Percentiles rank a stretch among this genome's conserved stretches.
Evolutionary conservation across 2,113 vertebrate species (phyloP).

Genomic region (Protobothrops mucrosquamatus): DNA sequence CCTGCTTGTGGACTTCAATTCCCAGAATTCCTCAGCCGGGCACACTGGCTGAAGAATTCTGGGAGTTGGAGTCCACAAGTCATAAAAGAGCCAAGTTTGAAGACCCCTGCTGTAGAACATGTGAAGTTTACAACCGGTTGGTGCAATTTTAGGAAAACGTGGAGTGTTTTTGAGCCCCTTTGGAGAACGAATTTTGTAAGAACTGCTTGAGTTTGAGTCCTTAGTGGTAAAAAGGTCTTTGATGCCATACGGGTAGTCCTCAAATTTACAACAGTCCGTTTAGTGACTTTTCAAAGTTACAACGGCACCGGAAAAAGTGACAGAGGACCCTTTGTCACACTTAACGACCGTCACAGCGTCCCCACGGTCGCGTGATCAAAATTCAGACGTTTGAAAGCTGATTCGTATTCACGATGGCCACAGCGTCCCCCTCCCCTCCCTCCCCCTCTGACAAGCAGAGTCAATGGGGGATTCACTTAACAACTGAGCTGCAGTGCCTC

Average conservation of each 20-base stretch:
- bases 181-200: neutral
- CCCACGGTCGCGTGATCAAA: neutral
- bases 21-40: too few relatives aligned
- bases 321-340: too few relatives aligned
- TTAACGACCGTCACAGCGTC: neutral
- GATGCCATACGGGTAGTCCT: neutral
- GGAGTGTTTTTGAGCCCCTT: neutral
- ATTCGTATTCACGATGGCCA: neutral
- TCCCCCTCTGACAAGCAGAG: too few relatives aligned
- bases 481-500: fast-evolving
- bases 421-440: too few relatives aligned
- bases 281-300: neutral
- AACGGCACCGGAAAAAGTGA: neutral
- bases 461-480: neutral
- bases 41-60: too few relatives aligned
- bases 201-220: neutral
- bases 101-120: neutral
- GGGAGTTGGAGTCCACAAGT: too few relatives aligned
- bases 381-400: neutral
- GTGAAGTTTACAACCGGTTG: neutral
- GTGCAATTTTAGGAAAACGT: neutral
- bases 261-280: neutral
- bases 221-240: neutral
- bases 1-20: too few relatives aligned
- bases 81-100: too few relatives aligned